Conservation (phyloP, 2,113 vertebrate genomes). For the Helogale parvula region DNA sequence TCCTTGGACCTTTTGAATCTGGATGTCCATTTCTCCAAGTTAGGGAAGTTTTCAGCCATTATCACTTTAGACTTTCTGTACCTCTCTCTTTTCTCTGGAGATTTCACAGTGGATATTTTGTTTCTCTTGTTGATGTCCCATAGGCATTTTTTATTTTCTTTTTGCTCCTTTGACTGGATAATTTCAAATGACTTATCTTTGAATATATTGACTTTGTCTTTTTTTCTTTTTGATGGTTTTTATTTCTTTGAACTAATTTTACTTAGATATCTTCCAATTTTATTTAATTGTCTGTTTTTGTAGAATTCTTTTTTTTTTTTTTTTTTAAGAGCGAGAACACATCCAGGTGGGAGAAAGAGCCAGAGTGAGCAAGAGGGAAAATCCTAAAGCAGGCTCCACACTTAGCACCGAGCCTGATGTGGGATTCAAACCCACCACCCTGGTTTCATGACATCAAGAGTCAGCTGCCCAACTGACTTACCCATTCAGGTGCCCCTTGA, state of each 20-base stretch:
- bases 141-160: not conserved
- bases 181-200: not conserved
- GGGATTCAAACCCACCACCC: no score
- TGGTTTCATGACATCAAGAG: no score
- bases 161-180: not conserved
- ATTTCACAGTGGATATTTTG: not conserved
- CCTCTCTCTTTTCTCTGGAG: no score
- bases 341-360: no score
- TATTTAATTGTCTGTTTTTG: not conserved
- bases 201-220: not conserved
- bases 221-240: not conserved
- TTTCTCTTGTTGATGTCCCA: not conserved
- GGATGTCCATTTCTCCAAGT: not conserved
- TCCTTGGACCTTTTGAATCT: not conserved
- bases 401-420: no score
- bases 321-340: no score
- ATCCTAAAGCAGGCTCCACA: no score
- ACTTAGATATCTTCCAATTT: not conserved
- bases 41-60: not conserved
- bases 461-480: no score
- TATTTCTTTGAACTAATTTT: not conserved
- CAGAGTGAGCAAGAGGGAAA: no score
- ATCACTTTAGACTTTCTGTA: not conserved
- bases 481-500: no score
- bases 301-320: no score